phyloP scores from a whole-genome alignment of 1,140 invertebrate species.

The Danaus melanippus region DNA sequence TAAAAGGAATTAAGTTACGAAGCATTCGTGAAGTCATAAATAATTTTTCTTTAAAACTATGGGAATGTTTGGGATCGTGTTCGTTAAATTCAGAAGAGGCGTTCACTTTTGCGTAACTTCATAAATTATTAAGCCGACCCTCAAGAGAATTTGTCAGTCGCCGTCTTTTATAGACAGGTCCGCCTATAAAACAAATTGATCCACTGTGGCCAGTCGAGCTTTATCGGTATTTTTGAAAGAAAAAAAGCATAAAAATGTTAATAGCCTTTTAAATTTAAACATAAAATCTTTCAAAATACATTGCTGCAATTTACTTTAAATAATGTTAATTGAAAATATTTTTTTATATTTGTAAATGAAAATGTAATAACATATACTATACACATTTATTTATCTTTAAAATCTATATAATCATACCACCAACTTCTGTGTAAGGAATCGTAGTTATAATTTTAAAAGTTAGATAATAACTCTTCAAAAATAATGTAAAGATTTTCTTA shows the following conservation, averaged over 20 bases:
- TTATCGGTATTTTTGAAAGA: slow-evolving; percentile 34
- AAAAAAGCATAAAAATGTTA: slow-evolving; percentile 25
- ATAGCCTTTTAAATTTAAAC: slow-evolving; percentile 18
- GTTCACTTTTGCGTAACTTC: slow-evolving; percentile 34
- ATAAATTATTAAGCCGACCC: slow-evolving; percentile 47
- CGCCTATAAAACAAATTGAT: slow-evolving; percentile 52
- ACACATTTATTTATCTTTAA: background rate
- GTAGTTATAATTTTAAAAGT: no score
- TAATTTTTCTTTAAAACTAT: slow-evolving; percentile 5
- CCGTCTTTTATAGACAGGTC: slow-evolving; percentile 53
- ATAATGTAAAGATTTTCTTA: no score
- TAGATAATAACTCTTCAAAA: no score
- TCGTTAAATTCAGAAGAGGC: slow-evolving; percentile 24
- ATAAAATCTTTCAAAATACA: slow-evolving; percentile 5
- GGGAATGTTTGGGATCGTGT: slow-evolving; percentile 6
- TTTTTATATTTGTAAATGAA: background rate
- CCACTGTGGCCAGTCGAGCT: slow-evolving; percentile 37
- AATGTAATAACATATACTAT: background rate
- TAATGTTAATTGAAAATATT: no score
- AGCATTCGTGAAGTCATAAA: no score
- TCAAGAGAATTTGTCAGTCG: slow-evolving; percentile 44
- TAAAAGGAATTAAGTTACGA: no score
- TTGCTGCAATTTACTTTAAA: no score
- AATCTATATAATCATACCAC: background rate
- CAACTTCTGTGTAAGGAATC: background rate